phyloP scores from a whole-genome alignment of 2,113 vertebrate genomes.

The Hepsetus odoe region DNA sequence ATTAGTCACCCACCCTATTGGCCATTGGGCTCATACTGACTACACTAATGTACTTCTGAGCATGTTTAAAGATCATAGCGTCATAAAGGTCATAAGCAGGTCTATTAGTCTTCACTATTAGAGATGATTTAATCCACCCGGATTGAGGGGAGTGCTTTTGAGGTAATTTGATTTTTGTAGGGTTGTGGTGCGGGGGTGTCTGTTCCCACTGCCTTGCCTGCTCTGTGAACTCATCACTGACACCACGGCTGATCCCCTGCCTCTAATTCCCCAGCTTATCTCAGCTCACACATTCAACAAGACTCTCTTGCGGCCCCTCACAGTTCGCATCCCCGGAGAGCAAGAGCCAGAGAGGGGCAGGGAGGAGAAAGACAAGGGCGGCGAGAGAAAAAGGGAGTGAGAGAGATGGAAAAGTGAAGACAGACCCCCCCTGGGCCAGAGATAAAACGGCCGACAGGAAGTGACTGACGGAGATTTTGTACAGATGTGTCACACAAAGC shows the following conservation, averaged over 20 bases:
- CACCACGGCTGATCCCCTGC: constrained; percentile 62
- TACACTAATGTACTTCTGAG: too few relatives aligned
- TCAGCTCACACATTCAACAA: constrained; percentile 67
- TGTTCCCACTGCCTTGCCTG: constrained; percentile 28
- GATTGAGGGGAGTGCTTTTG: constrained; percentile 25
- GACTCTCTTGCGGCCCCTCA: constrained; percentile 63
- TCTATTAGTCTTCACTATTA: too few relatives aligned
- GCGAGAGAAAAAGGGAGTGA: constrained; percentile 9
- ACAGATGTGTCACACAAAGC: constrained; percentile 74
- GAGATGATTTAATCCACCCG: too few relatives aligned
- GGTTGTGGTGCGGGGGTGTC: constrained; percentile 10
- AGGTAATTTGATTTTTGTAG: neutral
- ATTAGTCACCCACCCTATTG: too few relatives aligned
- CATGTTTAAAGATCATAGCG: too few relatives aligned
- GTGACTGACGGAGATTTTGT: constrained; percentile 69
- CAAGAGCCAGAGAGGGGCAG: constrained; percentile 20
- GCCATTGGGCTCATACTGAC: too few relatives aligned
- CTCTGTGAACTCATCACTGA: constrained; percentile 51
- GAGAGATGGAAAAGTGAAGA: constrained; percentile 1
- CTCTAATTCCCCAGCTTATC: constrained; percentile 76
- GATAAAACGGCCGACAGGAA: constrained; percentile 62
- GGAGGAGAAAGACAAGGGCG: neutral
- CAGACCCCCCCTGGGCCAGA: constrained; percentile 37
- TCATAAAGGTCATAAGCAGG: too few relatives aligned
- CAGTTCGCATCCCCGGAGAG: constrained; percentile 61